Conservation (phyloP, 2,797 vertebrate species). For the Apodemus agrarius region DNA sequence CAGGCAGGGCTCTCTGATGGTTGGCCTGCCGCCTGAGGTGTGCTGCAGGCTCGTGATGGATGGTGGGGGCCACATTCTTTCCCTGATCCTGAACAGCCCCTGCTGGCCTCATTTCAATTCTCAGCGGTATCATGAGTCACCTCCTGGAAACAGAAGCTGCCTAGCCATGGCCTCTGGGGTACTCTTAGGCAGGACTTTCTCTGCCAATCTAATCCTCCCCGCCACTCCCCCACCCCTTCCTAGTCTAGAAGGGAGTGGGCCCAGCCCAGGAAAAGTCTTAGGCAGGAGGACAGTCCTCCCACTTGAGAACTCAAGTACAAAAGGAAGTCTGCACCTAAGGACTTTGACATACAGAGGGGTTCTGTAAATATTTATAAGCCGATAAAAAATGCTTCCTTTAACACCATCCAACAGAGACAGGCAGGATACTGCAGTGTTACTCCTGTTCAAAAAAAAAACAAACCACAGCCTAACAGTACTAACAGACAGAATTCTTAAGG, state of each 20-base stretch:
- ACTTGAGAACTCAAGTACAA: constrained; percentile 7
- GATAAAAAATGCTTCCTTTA: neutral
- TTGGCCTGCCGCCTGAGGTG: neutral
- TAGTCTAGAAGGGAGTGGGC: neutral
- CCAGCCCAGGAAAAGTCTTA: neutral
- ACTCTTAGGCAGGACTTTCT: neutral
- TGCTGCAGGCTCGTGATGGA: neutral
- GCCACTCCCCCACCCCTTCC: neutral
- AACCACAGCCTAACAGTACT: neutral
- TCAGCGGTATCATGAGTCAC: neutral
- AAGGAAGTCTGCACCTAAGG: neutral
- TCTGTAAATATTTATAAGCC: constrained; percentile 43
- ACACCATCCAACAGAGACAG: neutral
- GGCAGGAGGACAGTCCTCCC: neutral
- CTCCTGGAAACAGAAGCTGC: neutral
- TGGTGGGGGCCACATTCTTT: neutral
- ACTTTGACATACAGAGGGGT: neutral
- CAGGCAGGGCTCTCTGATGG: neutral
- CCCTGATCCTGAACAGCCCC: neutral
- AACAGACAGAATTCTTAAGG: neutral
- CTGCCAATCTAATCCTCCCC: neutral
- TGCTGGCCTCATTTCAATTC: neutral
- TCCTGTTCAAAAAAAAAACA: neutral
- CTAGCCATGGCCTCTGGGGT: neutral
- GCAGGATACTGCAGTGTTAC: neutral